A percentile compares a stretch with the other conserved stretches of the same genome.
phyloP scores from a whole-genome alignment of 2,888 invertebrate species.

The Diaperis boleti region DNA sequence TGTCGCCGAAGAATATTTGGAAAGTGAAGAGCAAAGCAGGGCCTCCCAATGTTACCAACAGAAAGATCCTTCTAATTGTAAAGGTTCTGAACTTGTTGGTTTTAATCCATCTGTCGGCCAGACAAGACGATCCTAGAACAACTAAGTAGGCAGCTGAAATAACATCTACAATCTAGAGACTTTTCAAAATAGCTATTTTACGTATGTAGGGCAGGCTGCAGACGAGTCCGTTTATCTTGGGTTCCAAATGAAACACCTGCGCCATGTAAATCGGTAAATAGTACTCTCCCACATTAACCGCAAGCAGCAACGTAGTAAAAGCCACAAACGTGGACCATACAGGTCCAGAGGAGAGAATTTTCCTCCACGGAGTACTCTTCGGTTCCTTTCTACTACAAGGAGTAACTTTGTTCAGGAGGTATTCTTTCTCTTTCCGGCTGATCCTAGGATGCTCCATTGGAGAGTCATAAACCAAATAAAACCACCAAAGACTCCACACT shows the following conservation, averaged over 20 bases:
- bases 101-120: slow-evolving; percentile 3
- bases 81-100: neutral
- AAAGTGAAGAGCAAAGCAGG: no score
- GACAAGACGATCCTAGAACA: neutral
- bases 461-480: slow-evolving; percentile 6
- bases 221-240: slow-evolving; percentile 1
- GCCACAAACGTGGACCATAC: slow-evolving; percentile 6
- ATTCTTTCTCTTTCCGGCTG: neutral
- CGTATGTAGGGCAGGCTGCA: slow-evolving; percentile 3
- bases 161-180: no score
- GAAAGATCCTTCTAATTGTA: neutral
- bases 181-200: no score
- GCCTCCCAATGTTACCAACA: neutral
- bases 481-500: neutral
- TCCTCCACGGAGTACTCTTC: neutral
- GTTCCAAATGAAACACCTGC: neutral
- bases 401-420: neutral
- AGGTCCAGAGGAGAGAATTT: neutral
- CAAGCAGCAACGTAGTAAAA: neutral
- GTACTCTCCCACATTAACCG: neutral
- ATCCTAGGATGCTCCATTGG: slow-evolving; percentile 10
- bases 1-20: no score
- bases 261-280: neutral
- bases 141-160: neutral
- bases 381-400: neutral